These are phyloP conservation scores for Drosophila neocordata DNA, from an alignment of 1,140 invertebrate species.

Conservation along the genomic window DNA sequence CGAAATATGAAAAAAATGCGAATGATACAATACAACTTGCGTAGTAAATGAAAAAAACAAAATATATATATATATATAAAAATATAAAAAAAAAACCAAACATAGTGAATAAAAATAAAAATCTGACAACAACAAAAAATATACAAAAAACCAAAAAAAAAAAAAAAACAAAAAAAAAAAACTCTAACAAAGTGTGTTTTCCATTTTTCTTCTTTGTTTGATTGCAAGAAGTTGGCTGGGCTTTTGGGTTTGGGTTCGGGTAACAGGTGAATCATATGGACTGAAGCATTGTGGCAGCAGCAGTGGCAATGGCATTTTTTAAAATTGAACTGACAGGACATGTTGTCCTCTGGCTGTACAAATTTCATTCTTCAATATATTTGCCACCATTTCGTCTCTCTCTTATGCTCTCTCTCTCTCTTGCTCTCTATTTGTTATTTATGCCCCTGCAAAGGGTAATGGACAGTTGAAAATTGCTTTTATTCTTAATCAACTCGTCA, in stretches of 20 bases:
- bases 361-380: too few species aligned
- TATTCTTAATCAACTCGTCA: too few species aligned
- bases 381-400: too few species aligned
- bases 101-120: constrained; percentile 79
- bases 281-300: too few species aligned
- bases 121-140: constrained; percentile 68
- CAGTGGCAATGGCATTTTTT: too few species aligned
- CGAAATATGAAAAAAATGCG: constrained; percentile 46
- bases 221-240: too few species aligned
- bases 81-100: constrained; percentile 58
- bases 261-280: background rate
- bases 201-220: constrained; percentile 32
- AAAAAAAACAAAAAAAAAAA: constrained; percentile 57
- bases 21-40: constrained; percentile 73
- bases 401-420: too few species aligned
- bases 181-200: constrained; percentile 55
- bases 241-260: background rate
- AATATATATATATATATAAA: too few species aligned
- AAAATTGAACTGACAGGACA: background rate
- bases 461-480: too few species aligned
- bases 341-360: background rate
- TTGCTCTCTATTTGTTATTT: too few species aligned
- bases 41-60: constrained; percentile 73
- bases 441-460: too few species aligned
- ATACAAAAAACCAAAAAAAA: constrained; percentile 70